These are phyloP conservation scores for Machaerirhynchus nigripectus DNA, from an alignment of 2,113 vertebrate species.

Conservation along the genomic window DNA sequence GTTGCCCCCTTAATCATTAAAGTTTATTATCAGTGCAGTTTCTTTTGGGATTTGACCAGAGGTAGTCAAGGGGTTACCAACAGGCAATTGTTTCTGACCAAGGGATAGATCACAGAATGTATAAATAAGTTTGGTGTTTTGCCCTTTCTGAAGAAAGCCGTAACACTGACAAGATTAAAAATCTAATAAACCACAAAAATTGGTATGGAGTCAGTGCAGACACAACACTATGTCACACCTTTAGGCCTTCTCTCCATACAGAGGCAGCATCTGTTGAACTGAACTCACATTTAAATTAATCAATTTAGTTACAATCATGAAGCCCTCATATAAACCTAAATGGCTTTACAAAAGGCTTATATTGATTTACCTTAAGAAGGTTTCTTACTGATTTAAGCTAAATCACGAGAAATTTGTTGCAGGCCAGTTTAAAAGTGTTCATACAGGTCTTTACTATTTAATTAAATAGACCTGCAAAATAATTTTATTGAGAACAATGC, in stretches of 20 bases:
- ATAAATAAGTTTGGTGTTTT: background rate
- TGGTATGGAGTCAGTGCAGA: background rate
- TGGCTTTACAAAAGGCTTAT: background rate
- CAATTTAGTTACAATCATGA: background rate
- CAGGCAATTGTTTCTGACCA: background rate
- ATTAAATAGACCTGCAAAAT: background rate
- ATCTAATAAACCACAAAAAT: background rate
- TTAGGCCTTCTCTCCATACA: background rate
- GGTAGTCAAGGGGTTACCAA: background rate
- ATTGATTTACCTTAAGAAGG: conserved; percentile 18
- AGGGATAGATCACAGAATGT: background rate
- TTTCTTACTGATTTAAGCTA: conserved; percentile 1
- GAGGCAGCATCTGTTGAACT: background rate
- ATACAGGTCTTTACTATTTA: background rate
- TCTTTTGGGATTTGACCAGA: background rate
- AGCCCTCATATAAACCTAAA: background rate
- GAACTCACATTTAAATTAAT: conserved; percentile 16
- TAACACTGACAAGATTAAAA: background rate
- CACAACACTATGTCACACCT: background rate
- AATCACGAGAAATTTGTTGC: background rate
- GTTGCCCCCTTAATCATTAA: background rate
- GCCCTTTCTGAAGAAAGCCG: background rate
- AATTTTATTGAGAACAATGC: background rate
- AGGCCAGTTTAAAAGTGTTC: background rate
- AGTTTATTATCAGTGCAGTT: background rate